Conservation (phyloP, 2,797 vertebrate genomes). For the Strix occidentalis region DNA sequence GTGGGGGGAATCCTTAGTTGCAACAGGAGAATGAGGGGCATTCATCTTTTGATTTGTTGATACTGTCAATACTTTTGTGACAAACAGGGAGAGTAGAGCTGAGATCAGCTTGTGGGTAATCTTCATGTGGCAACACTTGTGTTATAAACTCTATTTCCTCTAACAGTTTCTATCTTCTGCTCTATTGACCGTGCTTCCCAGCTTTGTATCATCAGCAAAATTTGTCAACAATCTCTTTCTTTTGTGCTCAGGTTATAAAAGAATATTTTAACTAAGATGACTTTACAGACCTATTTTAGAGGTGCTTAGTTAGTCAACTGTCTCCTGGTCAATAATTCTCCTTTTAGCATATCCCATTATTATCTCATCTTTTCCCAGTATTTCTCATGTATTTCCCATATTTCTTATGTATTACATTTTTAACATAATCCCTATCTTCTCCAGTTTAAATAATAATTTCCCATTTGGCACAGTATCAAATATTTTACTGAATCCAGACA, state of each 20-base stretch:
- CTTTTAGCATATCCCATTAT: not conserved
- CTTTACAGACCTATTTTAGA: not conserved
- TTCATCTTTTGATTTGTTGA: not conserved
- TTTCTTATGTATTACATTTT: not conserved
- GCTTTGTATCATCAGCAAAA: slow-evolving; percentile 1
- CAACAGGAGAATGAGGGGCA: not conserved
- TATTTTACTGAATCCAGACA: not conserved
- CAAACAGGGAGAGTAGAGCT: not conserved
- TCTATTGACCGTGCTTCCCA: not conserved
- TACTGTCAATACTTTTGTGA: not conserved
- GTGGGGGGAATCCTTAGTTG: not conserved
- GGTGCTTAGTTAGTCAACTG: not conserved
- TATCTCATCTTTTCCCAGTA: not conserved
- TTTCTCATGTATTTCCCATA: too few relatives aligned
- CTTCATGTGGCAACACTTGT: not conserved
- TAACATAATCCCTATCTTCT: not conserved
- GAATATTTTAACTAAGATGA: not conserved
- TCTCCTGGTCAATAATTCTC: not conserved
- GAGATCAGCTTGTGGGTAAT: not conserved
- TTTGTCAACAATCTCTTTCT: not conserved
- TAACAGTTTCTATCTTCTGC: not conserved
- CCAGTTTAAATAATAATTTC: not conserved
- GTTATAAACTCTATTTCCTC: not conserved
- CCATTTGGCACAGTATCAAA: not conserved
- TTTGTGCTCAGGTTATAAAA: not conserved